Percentiles rank a stretch among this genome's conserved stretches.
Conservation (phyloP, 2,888 invertebrate species). For the Melinaea marsaeus region DNA sequence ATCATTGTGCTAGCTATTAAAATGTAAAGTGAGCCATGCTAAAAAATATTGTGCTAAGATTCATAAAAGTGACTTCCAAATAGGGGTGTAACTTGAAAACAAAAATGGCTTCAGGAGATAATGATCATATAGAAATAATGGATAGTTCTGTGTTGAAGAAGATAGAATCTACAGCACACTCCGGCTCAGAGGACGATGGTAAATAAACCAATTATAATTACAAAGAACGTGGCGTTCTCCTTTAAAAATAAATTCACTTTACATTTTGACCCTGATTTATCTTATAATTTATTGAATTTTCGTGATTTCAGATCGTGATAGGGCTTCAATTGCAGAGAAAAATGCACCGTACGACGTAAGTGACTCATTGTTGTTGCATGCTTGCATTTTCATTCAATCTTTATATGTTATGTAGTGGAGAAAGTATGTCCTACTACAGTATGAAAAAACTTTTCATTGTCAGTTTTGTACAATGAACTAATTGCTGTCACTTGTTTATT, state of each 20-base stretch:
- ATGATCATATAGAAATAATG: slow-evolving; percentile 87
- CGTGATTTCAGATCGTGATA: slow-evolving; percentile 77
- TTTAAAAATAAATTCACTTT: neutral
- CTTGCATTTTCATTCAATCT: slow-evolving; percentile 47
- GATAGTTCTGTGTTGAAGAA: slow-evolving; percentile 82
- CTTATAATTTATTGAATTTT: slow-evolving; percentile 49
- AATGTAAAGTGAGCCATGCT: slow-evolving; percentile 71
- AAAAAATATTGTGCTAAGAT: slow-evolving; percentile 60
- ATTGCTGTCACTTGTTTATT: slow-evolving; percentile 1
- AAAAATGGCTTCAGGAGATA: slow-evolving; percentile 91
- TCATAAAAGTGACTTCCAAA: slow-evolving; percentile 60
- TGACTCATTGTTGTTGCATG: slow-evolving; percentile 46
- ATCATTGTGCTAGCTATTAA: slow-evolving; percentile 65
- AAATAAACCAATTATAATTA: slow-evolving; percentile 38
- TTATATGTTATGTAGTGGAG: slow-evolving; percentile 33
- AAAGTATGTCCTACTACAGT: slow-evolving; percentile 35
- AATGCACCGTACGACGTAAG: slow-evolving; percentile 81
- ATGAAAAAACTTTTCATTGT: neutral
- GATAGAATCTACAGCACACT: slow-evolving; percentile 78
- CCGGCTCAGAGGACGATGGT: slow-evolving; percentile 80
- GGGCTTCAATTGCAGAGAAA: slow-evolving; percentile 78
- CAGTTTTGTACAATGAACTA: neutral
- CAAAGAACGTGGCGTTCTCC: neutral
- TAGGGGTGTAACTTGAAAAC: slow-evolving; percentile 69
- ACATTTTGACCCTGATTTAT: slow-evolving; percentile 40